Conservation (phyloP, 2,113 vertebrate genomes). For the Sardina pilchardus region DNA sequence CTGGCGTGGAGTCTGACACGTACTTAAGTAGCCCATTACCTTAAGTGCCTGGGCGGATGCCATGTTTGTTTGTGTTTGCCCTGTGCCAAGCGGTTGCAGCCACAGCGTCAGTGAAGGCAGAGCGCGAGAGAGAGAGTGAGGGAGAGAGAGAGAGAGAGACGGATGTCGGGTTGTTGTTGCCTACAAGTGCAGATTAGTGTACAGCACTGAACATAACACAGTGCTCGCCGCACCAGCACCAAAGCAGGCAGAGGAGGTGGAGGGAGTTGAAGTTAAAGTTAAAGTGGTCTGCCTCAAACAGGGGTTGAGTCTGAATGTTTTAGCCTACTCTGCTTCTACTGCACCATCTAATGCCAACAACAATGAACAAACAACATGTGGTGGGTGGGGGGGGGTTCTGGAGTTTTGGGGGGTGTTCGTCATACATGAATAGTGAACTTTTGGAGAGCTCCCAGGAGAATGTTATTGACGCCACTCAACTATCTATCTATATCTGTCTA, state of each 20-base stretch:
- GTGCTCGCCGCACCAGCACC: background rate
- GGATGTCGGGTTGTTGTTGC: background rate
- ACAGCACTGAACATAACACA: background rate
- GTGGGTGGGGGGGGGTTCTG: background rate
- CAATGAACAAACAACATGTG: background rate
- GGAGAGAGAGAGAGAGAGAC: background rate
- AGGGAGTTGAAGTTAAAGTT: background rate
- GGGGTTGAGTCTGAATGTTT: background rate
- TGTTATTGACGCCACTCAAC: too few relatives aligned
- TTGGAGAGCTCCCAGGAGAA: too few relatives aligned
- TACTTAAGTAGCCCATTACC: constrained; percentile 10
- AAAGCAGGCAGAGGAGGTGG: background rate
- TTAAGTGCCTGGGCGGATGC: constrained; percentile 2
- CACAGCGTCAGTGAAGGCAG: background rate
- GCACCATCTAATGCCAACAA: background rate
- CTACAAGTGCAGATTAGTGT: background rate
- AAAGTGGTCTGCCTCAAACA: too few relatives aligned
- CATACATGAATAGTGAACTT: too few relatives aligned
- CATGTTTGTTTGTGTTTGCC: background rate
- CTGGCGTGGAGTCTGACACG: background rate
- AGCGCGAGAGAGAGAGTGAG: too few relatives aligned
- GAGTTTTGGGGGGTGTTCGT: too few relatives aligned
- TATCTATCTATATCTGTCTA: too few relatives aligned
- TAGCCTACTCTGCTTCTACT: background rate
- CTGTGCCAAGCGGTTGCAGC: background rate